Evolutionary conservation across 2,888 invertebrate genomes (phyloP), one percentile per base, ranked within the genome.

Genomic region (Muscina levida): DNA sequence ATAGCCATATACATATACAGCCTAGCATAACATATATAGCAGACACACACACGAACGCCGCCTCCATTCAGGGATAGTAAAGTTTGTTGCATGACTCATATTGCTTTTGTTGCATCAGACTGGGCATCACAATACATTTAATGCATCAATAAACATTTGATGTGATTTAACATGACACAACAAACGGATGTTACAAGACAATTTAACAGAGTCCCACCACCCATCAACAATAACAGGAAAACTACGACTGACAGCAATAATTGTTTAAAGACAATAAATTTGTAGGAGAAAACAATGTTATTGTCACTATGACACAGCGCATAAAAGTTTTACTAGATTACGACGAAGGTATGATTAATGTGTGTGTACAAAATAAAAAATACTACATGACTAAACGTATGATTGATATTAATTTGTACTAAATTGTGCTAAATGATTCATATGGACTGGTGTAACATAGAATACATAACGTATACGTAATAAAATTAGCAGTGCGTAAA

Each of bases 111-210:
- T 57, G 57, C 65, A 66, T 8, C 65, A 62, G 71, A n/a, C n/a
- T n/a, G n/a, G n/a, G 31, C 48, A 76, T 80, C 76, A 76, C 72
- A 48, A 57, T 53, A 72, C 59, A 82, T 81, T 82, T 79, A 78
- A 82, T 81, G 82, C 80, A 72, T 76, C 80, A 57, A 73, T 68
- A 31, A 76, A 70, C 59, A 73, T 71, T 73, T 81, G 78, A 81
- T 48, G 70, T 68, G 76, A 77, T 42, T 71, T 48, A 66, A 72
- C 67, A 72, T 51, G 44, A 67, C 71, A 71, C 57, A 66, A 53
- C 71, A 31, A 39, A 53, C 71, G 53, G 62, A 48, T 62, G 37
- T 48, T 24, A 70, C 53, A 59, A 26, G 15, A 48, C 51, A 56
- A 56, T 48, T 51, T 56, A 56, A 48, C 22, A 70, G 56, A 56